A percentile compares a stretch with the other conserved stretches of the same genome.
phyloP scores from a whole-genome alignment of 2,797 vertebrate genomes.

The Dromococcyx pavoninus region DNA sequence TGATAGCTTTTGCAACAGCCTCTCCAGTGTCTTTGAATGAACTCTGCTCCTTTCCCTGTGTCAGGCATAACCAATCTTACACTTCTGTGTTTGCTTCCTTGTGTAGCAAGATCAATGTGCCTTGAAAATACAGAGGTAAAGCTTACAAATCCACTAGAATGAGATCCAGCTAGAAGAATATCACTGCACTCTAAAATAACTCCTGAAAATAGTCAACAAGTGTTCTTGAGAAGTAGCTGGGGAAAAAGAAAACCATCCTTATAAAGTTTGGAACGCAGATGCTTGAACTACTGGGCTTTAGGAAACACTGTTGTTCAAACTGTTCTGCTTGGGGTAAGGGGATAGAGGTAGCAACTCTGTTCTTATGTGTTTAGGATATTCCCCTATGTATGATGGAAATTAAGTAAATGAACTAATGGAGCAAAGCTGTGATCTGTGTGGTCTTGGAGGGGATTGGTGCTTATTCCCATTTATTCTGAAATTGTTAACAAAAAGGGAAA shows the following conservation, averaged over 20 bases:
- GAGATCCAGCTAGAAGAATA: neutral
- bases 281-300: neutral
- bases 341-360: neutral
- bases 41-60: neutral
- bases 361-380: neutral
- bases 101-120: neutral
- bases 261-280: neutral
- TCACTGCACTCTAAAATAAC: neutral
- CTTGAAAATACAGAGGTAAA: neutral
- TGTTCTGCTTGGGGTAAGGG: neutral
- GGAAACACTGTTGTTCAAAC: neutral
- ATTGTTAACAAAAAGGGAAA: neutral
- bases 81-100: neutral
- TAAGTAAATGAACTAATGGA: neutral
- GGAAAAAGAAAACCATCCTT: neutral
- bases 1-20: neutral
- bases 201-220: neutral
- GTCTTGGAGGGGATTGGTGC: neutral
- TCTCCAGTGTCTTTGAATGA: neutral
- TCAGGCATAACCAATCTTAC: neutral
- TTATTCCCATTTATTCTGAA: neutral
- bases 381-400: neutral
- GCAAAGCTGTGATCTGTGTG: neutral
- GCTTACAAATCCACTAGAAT: neutral
- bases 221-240: neutral